Conservation (phyloP, 2,113 vertebrate species). For the Hucho hucho region DNA sequence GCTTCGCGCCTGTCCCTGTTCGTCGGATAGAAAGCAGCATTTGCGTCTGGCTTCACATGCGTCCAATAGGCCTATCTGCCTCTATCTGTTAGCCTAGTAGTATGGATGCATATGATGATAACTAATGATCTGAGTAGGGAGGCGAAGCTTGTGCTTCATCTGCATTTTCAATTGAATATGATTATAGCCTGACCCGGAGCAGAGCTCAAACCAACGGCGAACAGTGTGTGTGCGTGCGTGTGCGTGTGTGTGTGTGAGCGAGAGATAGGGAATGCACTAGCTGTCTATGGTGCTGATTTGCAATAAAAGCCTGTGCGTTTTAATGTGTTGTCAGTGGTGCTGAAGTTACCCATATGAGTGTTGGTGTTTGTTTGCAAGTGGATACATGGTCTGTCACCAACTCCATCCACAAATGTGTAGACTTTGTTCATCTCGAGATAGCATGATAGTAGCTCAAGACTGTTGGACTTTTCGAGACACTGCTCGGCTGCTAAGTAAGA, state of each 20-base stretch:
- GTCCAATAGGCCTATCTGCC: not conserved
- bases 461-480: conserved; percentile 21
- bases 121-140: conserved; percentile 20
- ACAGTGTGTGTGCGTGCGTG: not conserved
- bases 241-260: not conserved
- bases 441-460: not conserved
- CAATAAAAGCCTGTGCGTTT: not conserved
- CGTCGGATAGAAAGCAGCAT: not conserved
- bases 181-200: not conserved
- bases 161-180: conserved; percentile 23
- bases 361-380: too few relatives aligned
- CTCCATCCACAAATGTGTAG: not conserved
- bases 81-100: not conserved
- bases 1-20: too few relatives aligned
- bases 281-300: not conserved
- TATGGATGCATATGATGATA: not conserved
- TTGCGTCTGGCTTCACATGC: not conserved
- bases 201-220: not conserved
- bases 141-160: conserved; percentile 35
- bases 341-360: too few relatives aligned
- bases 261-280: not conserved
- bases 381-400: too few relatives aligned
- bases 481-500: conserved; percentile 33
- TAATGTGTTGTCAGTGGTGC: too few relatives aligned
- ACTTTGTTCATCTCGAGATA: conserved; percentile 3